Percentiles rank a stretch among this genome's conserved stretches.
Conservation (phyloP, 2,888 invertebrate species). For the Sipha maydis region DNA sequence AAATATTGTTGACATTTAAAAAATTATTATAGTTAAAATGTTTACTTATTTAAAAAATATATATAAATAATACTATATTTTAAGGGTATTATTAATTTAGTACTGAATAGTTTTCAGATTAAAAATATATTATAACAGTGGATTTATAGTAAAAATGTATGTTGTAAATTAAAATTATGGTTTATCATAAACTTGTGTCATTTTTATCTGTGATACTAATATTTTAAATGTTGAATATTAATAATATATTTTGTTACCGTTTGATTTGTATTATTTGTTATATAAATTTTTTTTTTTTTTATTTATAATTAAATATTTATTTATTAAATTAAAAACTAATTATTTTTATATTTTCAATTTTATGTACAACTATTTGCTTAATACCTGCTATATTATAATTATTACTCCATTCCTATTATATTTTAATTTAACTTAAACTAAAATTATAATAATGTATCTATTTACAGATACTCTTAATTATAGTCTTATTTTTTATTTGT, state of each 20-base stretch:
- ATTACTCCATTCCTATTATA: neutral
- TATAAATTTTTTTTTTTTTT: neutral
- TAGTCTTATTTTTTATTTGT: too few relatives aligned
- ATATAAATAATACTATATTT: too few relatives aligned
- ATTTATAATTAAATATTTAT: neutral
- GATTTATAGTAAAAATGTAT: neutral
- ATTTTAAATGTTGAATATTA: slow-evolving; percentile 6
- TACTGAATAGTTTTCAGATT: neutral
- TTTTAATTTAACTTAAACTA: neutral
- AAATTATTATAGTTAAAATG: too few relatives aligned
- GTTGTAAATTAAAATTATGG: neutral
- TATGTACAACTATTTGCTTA: neutral
- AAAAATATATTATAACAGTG: neutral
- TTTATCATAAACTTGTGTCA: slow-evolving; percentile 18
- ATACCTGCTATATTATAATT: neutral
- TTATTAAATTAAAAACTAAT: neutral
- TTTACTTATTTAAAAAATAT: too few relatives aligned
- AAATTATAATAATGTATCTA: too few relatives aligned
- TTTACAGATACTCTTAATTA: too few relatives aligned
- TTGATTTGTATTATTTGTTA: neutral
- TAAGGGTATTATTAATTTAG: neutral
- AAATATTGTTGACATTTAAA: too few relatives aligned
- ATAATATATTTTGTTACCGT: slow-evolving; percentile 36
- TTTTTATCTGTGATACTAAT: slow-evolving; percentile 45
- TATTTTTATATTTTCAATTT: neutral